Base-by-base conservation (phyloP, 2,888 invertebrate species). In the Parthenolecanium corni region DNA sequence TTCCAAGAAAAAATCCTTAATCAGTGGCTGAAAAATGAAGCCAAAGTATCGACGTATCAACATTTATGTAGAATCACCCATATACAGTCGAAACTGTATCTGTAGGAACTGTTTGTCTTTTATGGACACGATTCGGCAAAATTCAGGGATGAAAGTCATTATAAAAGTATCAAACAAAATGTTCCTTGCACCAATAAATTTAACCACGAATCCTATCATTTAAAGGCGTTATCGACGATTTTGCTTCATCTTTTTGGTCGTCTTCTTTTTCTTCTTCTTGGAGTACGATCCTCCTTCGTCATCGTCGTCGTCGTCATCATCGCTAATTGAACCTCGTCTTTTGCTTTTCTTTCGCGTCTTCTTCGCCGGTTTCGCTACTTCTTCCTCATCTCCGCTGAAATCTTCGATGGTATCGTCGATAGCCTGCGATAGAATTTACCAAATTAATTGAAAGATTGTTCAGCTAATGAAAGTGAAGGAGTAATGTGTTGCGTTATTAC, bases 341-440 rank as follows among this genome's bases (percentile, higher is more conserved):
- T 52, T 62, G 9, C 62, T 36, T 24, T 52, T 52, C 14, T 51
- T 38, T 20, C 42, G 51, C 9, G 38, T 14, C 23, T 51, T 62
- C 20, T 62, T 62, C 14, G 42, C 18, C 12, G 62, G 12, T 68
- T 57, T 68, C 54, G 21, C 75, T 65, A 83, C 80, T 72, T 82
- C 82, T 71, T 82, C 82, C 71, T 89, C 83, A 72, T 88, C 79
- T 72, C 85, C 78, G 70, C 82, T 82, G 20, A 80, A 80, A 58
- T 78, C 80, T 66, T 78, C 79, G 14, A 78, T 77, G 21, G 78
- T 79, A 67, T 80, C 79, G 69, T 80, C 78, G 66, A 80, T 79
- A 11, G 52, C 62, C 62, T 62, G 36, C 14, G 47, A 21, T 16
- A 18, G 2, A 49, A 23, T 21, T 21, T 1, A 14, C 6, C 3